Evolutionary conservation across 2,888 invertebrate species (phyloP), one percentile per base, ranked within the genome.

Genomic region (Microctonus brassicae): DNA sequence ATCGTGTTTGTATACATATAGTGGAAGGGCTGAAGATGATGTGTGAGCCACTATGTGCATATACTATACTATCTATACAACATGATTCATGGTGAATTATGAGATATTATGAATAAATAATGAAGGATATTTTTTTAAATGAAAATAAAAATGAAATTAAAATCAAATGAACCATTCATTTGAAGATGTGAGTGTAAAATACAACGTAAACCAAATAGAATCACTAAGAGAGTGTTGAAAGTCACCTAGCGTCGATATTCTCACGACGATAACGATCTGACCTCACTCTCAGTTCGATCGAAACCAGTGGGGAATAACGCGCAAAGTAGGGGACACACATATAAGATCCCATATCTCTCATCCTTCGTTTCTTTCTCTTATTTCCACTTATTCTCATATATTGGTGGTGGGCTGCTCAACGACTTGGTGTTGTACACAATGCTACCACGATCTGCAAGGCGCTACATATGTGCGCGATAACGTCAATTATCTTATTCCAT

Each of bases 211-310:
- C 17, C 29, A 33, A 11, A 5, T 47, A 7, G 11, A 29, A 58
- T 58, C 17, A 20, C n/a, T 13, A 7, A 0, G 11, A 13, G 36
- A 66, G 26, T 39, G 34, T 53, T 62, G 55, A 55, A 52, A 73
- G 67, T 69, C 60, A 47, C 68, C 17, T 17, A 63, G 61, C 69
- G 73, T 76, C 72, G 76, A 79, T 47, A 47, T 77, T 79, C 77
- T 78, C 77, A 79, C 74, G 73, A 58, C 70, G 79, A 79, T 79
- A 77, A 68, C 63, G 69, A 83, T 83, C 83, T 82, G 80, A 82
- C 81, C 83, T 79, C 72, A 75, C 76, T 78, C 76, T 78, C 70
- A 55, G 47, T 71, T 70, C 63, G 69, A 78, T 77, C 75, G 75
- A 72, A 75, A 76, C 73, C 17, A n/a, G 9, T 17, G n/a, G 47